phyloP scores from a whole-genome alignment of 2,797 vertebrate species.

The Anomalospiza imberbis region DNA sequence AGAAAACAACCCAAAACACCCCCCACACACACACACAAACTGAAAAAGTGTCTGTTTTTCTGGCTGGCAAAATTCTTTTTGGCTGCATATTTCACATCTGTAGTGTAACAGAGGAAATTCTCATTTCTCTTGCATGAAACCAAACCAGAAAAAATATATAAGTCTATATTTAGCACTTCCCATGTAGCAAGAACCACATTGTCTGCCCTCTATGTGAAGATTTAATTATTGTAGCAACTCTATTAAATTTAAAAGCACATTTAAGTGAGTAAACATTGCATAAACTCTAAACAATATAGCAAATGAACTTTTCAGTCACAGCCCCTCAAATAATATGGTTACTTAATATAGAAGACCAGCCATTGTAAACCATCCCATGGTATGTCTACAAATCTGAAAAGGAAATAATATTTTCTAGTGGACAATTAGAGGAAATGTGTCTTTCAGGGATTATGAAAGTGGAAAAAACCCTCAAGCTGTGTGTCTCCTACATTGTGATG shows the following conservation, averaged over 20 bases:
- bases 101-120: not conserved
- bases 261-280: not conserved
- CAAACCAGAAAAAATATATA: not conserved
- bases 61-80: not conserved
- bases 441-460: not conserved
- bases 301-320: not conserved
- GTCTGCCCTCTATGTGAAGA: not conserved
- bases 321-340: not conserved
- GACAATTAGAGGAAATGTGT: not conserved
- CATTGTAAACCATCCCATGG: not conserved
- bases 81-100: not conserved
- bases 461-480: not conserved
- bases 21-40: not conserved
- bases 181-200: not conserved
- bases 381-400: not conserved
- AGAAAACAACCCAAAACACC: not conserved
- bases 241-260: not conserved
- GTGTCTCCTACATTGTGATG: not conserved
- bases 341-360: not conserved
- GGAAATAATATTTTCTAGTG: not conserved
- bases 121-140: not conserved
- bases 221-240: not conserved
- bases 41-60: not conserved
- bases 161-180: not conserved
- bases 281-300: not conserved